Base-by-base conservation (phyloP, 2,113 vertebrate species). In the Istiophorus platypterus region DNA sequence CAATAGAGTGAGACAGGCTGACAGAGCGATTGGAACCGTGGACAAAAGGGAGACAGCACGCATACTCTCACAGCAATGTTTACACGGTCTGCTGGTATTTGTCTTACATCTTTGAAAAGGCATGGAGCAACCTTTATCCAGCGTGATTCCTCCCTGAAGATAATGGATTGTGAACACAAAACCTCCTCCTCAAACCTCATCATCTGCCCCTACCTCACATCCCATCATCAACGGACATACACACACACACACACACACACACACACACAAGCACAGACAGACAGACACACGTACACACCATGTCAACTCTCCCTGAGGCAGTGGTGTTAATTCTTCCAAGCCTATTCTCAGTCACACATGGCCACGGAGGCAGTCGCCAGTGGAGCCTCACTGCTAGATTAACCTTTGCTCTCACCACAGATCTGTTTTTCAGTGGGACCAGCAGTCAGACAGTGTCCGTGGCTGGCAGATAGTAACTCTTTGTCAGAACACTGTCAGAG, bases 331-430 rank as follows among this genome's bases (percentile, higher is more conserved):
- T 92, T 91, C 89, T 78, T 89, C 85, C 73, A 86, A 85, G 88
- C 86, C 91, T 86, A 92, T 92, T 93, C 91, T 85, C 88, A 90
- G 91, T 89, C 91, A 94, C 93, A 94, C 91, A 91, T 89, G 89
- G 85, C 85, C 73, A 24, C 58, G 80, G 78, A 87, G 82, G 80
- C 88, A 82, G 90, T 89, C 82, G 52, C 86, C 83, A 78, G 85
- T 15, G 34, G 82, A 91, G 89, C 87, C 90, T 92, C 87, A 26
- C 91, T 84, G 93, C 90, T 90, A 88, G 93, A 93, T 93, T 94
- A 94, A 92, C 92, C 91, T 93, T 91, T 93, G 93, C 91, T 90
- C 92, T 81, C 29, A 22, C 85, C 82, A 86, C 78, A 72, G 90
- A 92, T 92, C 91, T 91, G 92, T 92, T 93, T 92, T 93, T 92